Base-by-base conservation (phyloP, 2,888 invertebrate genomes). In the Darwinula stevensoni region DNA sequence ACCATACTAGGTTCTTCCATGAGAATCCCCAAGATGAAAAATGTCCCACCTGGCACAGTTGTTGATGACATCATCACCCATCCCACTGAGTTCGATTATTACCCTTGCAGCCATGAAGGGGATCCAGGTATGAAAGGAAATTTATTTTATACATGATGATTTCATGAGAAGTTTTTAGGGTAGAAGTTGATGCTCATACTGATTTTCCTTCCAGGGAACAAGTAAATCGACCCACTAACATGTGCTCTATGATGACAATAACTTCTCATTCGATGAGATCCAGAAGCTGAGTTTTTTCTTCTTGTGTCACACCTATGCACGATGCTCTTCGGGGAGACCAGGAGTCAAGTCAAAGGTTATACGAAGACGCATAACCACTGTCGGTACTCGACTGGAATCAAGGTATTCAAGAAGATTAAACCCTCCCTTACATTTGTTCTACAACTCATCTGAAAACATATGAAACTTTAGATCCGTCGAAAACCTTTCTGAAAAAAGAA, bases 31-130 rank as follows among this genome's bases (percentile, higher is more conserved):
- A 12, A 12, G 28, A 49, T 48, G 38, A 49, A 49, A 4, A 78
- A 76, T 47, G 76, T 80, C 0, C 66, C 67, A 4, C 74, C 84
- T 0, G 84, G 84, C 0, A 82, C 82, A 0, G 65, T 75, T 1
- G 78, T 86, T 0, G 86, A 86, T 47, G 65, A 63, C 0, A 56
- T 61, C 1, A 82, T 88, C 28, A 75, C 75, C 0, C 80, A 84
- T 51, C 73, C 78, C 0, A 64, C 65, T 2, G 71, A 82, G 46
- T 59, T 74, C 41, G 82, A 88, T 51, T 88, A 84, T 49, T 86
- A 76, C 48, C 54, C 88, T 45, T 74, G 75, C 41, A 60, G 62
- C 34, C 62, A 63, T 41, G 52, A 52, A 37, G 57, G 57, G 57
- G 34, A 54, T 58, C 15, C 57, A 58, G 51, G 54, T 42, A 22